These are phyloP conservation scores for Chromoteleia sp. DNA, from an alignment of 2,888 invertebrate species.

Conservation along the genomic window DNA sequence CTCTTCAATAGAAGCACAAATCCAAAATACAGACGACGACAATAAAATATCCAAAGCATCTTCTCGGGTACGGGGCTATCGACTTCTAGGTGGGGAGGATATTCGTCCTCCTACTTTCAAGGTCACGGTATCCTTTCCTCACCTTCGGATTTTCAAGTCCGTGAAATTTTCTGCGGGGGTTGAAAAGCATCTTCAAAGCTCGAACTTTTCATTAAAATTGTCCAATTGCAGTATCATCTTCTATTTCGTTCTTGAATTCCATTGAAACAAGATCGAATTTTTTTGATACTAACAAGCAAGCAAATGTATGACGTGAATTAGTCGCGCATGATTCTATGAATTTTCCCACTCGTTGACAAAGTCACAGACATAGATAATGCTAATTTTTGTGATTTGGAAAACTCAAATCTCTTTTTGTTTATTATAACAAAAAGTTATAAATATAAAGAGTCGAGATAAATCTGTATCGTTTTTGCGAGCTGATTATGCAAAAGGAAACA, in stretches of 20 bases:
- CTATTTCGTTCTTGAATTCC: too few species aligned
- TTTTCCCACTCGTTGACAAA: too few species aligned
- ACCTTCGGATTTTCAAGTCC: background rate
- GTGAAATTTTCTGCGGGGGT: background rate
- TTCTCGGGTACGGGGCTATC: conserved; percentile 1
- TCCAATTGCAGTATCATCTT: too few species aligned
- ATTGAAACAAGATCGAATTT: too few species aligned
- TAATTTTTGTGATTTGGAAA: too few species aligned
- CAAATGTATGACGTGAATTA: too few species aligned
- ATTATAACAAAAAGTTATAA: background rate
- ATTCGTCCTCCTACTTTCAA: conserved; percentile 22
- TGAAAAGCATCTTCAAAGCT: background rate
- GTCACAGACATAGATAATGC: too few species aligned
- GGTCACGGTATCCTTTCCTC: conserved; percentile 33
- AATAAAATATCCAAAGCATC: conserved; percentile 14
- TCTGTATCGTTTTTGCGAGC: conserved; percentile 26
- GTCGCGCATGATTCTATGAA: too few species aligned
- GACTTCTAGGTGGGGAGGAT: conserved; percentile 16
- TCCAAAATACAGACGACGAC: conserved; percentile 11
- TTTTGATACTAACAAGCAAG: too few species aligned
- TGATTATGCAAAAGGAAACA: conserved; percentile 55
- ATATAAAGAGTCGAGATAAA: background rate
- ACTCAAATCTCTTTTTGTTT: too few species aligned
- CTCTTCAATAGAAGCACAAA: conserved; percentile 15
- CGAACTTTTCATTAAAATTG: background rate